Percentiles rank a stretch among this genome's conserved stretches.
phyloP scores from a whole-genome alignment of 2,888 invertebrate genomes.

The Nezara viridula region DNA sequence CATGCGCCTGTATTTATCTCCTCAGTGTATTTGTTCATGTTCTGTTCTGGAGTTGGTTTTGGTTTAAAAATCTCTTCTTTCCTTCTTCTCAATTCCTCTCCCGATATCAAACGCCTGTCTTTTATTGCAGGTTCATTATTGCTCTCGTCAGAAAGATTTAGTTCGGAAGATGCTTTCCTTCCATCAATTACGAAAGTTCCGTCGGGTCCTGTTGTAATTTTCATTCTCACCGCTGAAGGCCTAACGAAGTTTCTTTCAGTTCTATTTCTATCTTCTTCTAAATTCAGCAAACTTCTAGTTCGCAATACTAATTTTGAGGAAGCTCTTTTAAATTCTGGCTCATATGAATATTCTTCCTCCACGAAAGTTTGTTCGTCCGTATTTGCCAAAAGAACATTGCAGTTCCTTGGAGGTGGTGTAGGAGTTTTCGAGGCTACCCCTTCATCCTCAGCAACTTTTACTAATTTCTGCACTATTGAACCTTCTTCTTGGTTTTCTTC shows the following conservation, averaged over 20 bases:
- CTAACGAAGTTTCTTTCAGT: slow-evolving; percentile 57
- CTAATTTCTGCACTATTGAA: slow-evolving; percentile 46
- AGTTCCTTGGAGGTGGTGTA: slow-evolving; percentile 51
- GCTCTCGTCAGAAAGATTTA: slow-evolving; percentile 64
- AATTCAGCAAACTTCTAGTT: slow-evolving; percentile 66
- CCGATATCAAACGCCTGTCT: slow-evolving; percentile 49
- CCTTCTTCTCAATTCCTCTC: slow-evolving; percentile 62
- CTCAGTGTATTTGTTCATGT: slow-evolving; percentile 58
- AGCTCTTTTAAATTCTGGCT: slow-evolving; percentile 65
- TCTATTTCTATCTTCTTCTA: slow-evolving; percentile 64
- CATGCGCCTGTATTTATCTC: slow-evolving; percentile 61
- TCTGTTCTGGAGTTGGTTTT: slow-evolving; percentile 51
- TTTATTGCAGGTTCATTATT: slow-evolving; percentile 50
- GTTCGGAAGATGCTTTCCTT: slow-evolving; percentile 63
- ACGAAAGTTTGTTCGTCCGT: slow-evolving; percentile 60
- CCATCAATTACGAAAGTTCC: slow-evolving; percentile 64
- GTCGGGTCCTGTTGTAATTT: slow-evolving; percentile 65
- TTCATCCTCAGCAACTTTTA: slow-evolving; percentile 54
- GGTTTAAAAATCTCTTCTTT: slow-evolving; percentile 63
- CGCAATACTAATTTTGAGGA: slow-evolving; percentile 66
- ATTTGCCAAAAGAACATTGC: neutral
- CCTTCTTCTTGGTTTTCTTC: slow-evolving; percentile 7
- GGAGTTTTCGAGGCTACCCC: slow-evolving; percentile 43
- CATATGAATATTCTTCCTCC: slow-evolving; percentile 66
- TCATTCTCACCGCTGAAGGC: slow-evolving; percentile 63